Evolutionary conservation across 2,797 vertebrate genomes (phyloP), one percentile per base, ranked within the genome.

Genomic region (Meriones psammophilus): DNA sequence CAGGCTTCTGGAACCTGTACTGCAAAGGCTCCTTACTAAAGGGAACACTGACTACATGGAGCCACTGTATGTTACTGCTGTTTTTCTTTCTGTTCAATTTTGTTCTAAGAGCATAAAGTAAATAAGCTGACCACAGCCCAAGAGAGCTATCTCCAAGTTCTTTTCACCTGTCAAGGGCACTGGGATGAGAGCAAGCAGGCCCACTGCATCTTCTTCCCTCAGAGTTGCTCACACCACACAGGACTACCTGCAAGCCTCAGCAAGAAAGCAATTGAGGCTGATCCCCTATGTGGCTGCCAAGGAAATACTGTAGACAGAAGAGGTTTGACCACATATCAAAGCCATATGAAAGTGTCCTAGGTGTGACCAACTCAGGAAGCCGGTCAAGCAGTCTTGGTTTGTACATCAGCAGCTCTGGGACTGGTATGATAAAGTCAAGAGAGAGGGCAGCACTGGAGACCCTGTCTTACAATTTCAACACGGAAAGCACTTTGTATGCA

Each of bases 51-150:
- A 69, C 58, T 54, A 5, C 66, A 33, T 89, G 73, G 71, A 68
- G 36, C 56, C n/a, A 42, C 68, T 81, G 66, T 18, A 64, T 30
- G 30, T 2, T 22, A 56, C 10, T 62, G 20, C 33, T 50, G 77
- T 60, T 36, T 80, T 14, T 22, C 89, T 87, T 95, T 88, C 50
- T 56, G 54, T 46, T 89, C 36, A 93, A 86, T 94, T 26, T 12
- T 73, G 66, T 46, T 33, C 66, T 86, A 56, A 71, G 80, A 22
- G 62, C 0, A 69, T 76, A 89, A 68, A 86, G 85, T 64, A 78
- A 89, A 66, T 1, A 50, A 89, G 84, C 66, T 85, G 64, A 90
- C 22, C 22, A n/a, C 30, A 92, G 36, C 20, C 30, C 60, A 77
- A 30, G 22, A 86, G 42, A 8, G 10, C 13, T 64, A 13, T 13